Base-by-base conservation (phyloP, 2,113 vertebrate genomes). In the Python bivittatus region DNA sequence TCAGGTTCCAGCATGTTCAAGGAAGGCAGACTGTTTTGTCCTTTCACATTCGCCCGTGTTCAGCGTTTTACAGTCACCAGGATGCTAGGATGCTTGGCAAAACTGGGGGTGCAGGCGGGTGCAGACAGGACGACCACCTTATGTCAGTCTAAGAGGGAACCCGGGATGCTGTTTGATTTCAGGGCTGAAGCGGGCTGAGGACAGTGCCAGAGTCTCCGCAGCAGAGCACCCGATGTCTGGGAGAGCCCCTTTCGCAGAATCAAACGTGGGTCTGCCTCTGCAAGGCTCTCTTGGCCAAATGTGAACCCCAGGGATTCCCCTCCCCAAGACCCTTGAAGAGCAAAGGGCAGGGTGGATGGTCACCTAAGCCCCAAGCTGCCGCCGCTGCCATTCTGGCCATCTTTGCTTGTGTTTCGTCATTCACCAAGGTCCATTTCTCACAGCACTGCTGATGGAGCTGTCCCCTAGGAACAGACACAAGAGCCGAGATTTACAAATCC, bases 311-410 rank as follows among this genome's bases (percentile, higher is more conserved):
- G 12, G 68, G 17, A 22, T 22, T 38, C 13, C 2, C 8, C 33
- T 7, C 33, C 72, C 17, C 0, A 22, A 20, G 33, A 7, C n/a
- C n/a, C 15, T 7, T 27, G 10, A 52, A 6, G 25, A 12, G 44
- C 12, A 6, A 85, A 52, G 15, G 44, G 44, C 12, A 8, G 5
- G 29, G 29, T 38, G 1, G 4, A 53, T 6, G 11, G 23, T 98
- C 97, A 99, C 99, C 99, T 95, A 99, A 97, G 44, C 99, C 99
- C 99, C 99, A 99, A 0, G 99, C 99, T 0, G 99, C 99, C 2
- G 99, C 99, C 0, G 99, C 99, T n/a, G 99, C 99, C 99, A 99
- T 99, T 33, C 99, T 98, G 2, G 99, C 99, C 99, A 99, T 99
- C 97, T 99, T 99, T 79, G 99, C 99, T 94, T 99, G 99, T 6